A percentile compares a stretch with the other conserved stretches of the same genome.
These are phyloP conservation scores for Pygocentrus nattereri DNA, from an alignment of 2,797 vertebrate species.

Conservation along the genomic window DNA sequence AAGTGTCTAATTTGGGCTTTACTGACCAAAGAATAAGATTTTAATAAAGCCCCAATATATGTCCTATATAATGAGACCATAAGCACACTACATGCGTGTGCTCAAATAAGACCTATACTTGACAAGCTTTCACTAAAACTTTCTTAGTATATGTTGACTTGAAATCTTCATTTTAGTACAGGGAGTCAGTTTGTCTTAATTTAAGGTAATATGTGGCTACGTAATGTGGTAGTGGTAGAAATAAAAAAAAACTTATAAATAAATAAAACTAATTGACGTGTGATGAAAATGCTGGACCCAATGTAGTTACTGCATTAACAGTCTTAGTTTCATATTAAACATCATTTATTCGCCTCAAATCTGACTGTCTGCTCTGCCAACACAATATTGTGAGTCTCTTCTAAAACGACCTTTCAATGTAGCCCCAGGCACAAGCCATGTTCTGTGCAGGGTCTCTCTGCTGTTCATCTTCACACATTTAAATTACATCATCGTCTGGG, in stretches of 20 bases:
- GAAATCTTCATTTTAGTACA: no score
- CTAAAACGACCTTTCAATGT: not conserved
- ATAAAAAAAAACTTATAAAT: no score
- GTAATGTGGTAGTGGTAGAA: not conserved
- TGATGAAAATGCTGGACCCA: not conserved
- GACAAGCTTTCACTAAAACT: not conserved
- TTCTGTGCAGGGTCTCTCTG: not conserved
- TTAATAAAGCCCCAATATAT: no score
- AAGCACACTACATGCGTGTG: no score
- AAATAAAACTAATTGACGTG: no score
- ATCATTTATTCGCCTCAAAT: not conserved
- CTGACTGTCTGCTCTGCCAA: not conserved
- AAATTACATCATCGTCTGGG: conserved; percentile 22
- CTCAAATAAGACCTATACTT: no score
- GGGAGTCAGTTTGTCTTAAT: not conserved
- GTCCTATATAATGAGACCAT: no score
- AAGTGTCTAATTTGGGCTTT: no score
- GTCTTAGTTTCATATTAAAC: not conserved
- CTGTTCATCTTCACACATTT: conserved; percentile 28
- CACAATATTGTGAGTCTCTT: not conserved
- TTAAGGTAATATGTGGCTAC: not conserved
- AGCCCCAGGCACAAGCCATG: not conserved
- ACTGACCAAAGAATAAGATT: no score
- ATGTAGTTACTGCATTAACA: no score
- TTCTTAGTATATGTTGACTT: not conserved